Evolutionary conservation across 2,888 invertebrate genomes (phyloP), one percentile per base, ranked within the genome.

Genomic region (Drosophila nr. perissopoda): DNA sequence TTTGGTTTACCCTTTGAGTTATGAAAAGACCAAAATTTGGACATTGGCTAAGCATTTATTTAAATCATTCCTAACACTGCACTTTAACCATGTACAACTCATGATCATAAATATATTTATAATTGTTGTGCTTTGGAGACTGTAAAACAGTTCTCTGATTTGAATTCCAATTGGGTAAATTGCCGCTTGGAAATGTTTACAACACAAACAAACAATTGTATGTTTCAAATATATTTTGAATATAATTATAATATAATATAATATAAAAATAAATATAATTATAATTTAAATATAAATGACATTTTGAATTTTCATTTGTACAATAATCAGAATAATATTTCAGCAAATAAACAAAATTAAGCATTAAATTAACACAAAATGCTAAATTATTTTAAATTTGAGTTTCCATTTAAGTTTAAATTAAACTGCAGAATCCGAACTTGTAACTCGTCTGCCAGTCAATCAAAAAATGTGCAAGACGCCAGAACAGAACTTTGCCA

Each of bases 381-480:
- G 2, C 16, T 21, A 79, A 75, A 42, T 75, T 38, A 49, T 29
- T 11, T 13, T 45, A 62, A 69, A 76, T 48, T 69, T 61, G 25
- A 33, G 48, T 21, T 25, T 18, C 45, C 21, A 29, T 48, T 60
- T 62, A 45, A 49, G 48, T 56, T 40, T 38, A 13, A 29, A 27
- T 11, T 33, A 40, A 49, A 16, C n/a, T 34, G 21, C 36, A 29
- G 11, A 52, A 42, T 10, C 18, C 54, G 40, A 58, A 68, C 27
- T 62, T 69, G 4, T 11, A 64, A 49, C 51, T 61, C 59, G 64
- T 33, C 71, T 62, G 69, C 29, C 60, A 74, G 69, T 71, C 73
- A 77, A 74, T 74, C 74, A 67, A 69, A 83, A 80, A 73, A 58
- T 58, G 64, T 54, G 64, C 54, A 66, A 75, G 69, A 33, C 56